Evolutionary conservation across 2,888 invertebrate species (phyloP), one percentile per base, ranked within the genome.

Genomic region (Sthenelais limicola): DNA sequence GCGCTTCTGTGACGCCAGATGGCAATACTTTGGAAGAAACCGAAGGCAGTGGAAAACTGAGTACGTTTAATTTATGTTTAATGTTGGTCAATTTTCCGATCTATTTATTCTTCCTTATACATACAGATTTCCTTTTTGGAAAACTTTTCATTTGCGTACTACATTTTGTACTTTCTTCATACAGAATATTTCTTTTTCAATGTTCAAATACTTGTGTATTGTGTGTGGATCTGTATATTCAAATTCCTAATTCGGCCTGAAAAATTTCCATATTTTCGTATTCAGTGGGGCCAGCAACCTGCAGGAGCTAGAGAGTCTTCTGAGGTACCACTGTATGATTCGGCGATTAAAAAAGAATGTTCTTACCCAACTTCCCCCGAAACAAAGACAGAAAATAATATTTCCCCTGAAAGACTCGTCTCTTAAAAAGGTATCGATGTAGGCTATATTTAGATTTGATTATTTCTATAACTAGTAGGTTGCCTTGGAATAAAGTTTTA

Each of bases 261-360:
- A n/a, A n/a, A n/a, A n/a, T n/a, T n/a, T n/a, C n/a, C n/a, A n/a
- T n/a, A n/a, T n/a, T n/a, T n/a, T n/a, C n/a, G n/a, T n/a, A n/a
- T 15, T 43, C 71, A 86, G 86, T 80, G 86, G 86, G 32, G 84
- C 85, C 4, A 84, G 82, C 77, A 85, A 86, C 68, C 74, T 85
- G 49, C 81, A 82, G 62, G 85, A 86, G 58, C 78, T 86, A 9
- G 84, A 85, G 75, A 71, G 76, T 48, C 79, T 77, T 43, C 71
- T 86, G 69, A 74, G 73, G 4, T 69, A 74, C 2, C 66, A 74
- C 32, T 62, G 83, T 73, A 85, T 86, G 85, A 85, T 86, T 26
- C 79, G 86, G 5, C 75, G 86, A 49, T 81, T 84, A 68, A 86
- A 86, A 72, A 79, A 75, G 58, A 80, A 82, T 51, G 86, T 86